Percentiles rank a stretch among this genome's conserved stretches.
These are phyloP conservation scores for Clarias laeviceps DNA, from an alignment of 2,797 vertebrate genomes.

Conservation along the genomic window DNA sequence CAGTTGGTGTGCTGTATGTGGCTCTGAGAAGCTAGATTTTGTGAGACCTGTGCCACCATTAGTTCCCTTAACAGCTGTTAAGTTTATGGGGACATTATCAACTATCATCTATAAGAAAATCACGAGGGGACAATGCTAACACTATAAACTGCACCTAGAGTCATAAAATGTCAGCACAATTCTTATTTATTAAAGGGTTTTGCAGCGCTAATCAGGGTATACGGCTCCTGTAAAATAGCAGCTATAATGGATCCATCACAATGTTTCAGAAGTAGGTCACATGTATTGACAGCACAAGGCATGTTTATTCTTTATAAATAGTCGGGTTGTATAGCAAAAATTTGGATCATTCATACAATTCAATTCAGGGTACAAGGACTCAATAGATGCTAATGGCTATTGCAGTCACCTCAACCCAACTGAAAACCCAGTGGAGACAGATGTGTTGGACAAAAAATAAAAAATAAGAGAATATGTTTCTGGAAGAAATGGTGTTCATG, in stretches of 20 bases:
- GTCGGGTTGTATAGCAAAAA: not conserved
- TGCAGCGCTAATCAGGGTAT: not conserved
- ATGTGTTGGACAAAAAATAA: not conserved
- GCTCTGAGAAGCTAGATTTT: not conserved
- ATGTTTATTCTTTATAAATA: not conserved
- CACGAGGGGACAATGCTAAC: not conserved
- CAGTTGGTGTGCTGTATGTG: not conserved
- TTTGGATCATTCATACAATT: too few relatives aligned
- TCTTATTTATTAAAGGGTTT: not conserved
- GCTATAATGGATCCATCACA: not conserved
- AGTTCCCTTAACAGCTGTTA: slow-evolving; percentile 11
- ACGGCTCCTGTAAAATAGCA: not conserved
- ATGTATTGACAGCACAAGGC: not conserved
- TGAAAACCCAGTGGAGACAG: not conserved
- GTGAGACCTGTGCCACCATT: not conserved
- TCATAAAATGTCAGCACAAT: not conserved
- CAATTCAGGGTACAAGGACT: not conserved
- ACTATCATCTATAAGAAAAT: not conserved
- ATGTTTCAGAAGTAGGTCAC: not conserved
- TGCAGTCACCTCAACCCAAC: not conserved
- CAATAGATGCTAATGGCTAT: not conserved
- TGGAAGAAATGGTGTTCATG: not conserved
- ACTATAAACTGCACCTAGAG: not conserved
- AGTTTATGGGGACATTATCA: not conserved
- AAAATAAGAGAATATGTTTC: not conserved